phyloP scores from a whole-genome alignment of 2,113 vertebrate genomes.

The Bostrychus sinensis region DNA sequence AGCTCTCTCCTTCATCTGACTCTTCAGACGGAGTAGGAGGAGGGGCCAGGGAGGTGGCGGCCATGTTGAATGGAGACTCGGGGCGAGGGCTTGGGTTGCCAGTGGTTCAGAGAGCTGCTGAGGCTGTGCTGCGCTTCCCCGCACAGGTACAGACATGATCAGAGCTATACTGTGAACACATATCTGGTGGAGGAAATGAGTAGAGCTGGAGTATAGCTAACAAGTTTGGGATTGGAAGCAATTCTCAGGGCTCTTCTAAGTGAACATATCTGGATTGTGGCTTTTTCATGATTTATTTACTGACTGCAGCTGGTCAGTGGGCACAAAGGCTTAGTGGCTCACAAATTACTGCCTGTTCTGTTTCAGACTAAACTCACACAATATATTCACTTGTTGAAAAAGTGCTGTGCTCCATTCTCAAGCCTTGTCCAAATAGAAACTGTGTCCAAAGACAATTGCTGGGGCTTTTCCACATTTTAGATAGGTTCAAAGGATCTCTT shows the following conservation, averaged over 20 bases:
- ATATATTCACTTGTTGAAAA: background rate
- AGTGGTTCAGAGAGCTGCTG: slow-evolving; percentile 81
- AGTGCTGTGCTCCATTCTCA: slow-evolving; percentile 15
- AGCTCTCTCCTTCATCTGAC: slow-evolving; percentile 55
- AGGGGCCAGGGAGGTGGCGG: slow-evolving; percentile 31
- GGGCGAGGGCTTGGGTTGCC: slow-evolving; percentile 61
- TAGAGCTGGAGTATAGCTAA: slow-evolving; percentile 1
- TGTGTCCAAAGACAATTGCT: too few species aligned
- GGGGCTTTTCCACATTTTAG: slow-evolving; percentile 1
- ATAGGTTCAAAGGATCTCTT: background rate
- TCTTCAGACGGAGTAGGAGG: slow-evolving; percentile 40
- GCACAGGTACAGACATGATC: slow-evolving; percentile 79
- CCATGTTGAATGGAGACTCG: slow-evolving; percentile 53
- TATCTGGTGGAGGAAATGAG: slow-evolving; percentile 22
- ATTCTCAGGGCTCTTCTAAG: background rate
- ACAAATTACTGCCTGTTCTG: too few species aligned
- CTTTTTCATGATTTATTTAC: too few species aligned
- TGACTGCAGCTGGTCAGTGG: slow-evolving; percentile 12
- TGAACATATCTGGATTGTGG: background rate
- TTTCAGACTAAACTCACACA: too few species aligned
- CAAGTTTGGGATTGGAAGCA: background rate
- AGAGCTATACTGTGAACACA: fast-evolving
- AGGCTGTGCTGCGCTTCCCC: slow-evolving; percentile 84
- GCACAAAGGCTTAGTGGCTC: too few species aligned
- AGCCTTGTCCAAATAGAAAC: slow-evolving; percentile 11